Evolutionary conservation across 2,113 vertebrate genomes (phyloP), one percentile per base, ranked within the genome.

Genomic region (Speoplatyrhinus poulsoni): DNA sequence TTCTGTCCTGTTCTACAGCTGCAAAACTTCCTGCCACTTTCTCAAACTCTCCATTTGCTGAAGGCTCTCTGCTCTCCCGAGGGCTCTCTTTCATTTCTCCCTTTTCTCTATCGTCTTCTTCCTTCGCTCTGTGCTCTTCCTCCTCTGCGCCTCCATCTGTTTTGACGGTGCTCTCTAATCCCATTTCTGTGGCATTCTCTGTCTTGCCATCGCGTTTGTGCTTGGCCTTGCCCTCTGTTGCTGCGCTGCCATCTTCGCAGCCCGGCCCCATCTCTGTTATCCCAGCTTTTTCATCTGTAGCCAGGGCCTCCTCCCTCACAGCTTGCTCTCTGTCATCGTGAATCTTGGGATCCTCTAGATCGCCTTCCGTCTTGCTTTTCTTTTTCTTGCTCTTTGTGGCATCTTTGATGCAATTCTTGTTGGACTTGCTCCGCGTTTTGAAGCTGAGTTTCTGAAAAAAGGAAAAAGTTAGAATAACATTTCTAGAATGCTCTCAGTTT

Each of bases 401-500:
- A 8, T 92, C 90, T 84, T 93, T 93, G 67, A 90, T 73, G 52
- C 84, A 88, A 85, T 89, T 92, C 83, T 94, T 94, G 87, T 80
- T 90, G 62, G 90, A 88, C 82, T 92, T 94, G 81, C 84, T 83
- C 36, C 91, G 69, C 26, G 91, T 60, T 83, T 91, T 92, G 87
- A 94, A 94, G 88, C 91, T 92, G 75, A 92, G 81, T 87, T 91
- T 94, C 93, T 93, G 87, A 67, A 82, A 93, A 82, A 59, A 88
- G 74, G 47, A 3, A 36, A 36, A 57, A 65, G 72, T 85, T 49
- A 67, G n/a, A 60, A 70, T 12, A 69, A 68, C 12, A 47, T 17
- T 62, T 84, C 65, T 80, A 41, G 36, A 41, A 41, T 41, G 36
- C 36, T 41, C 36, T 41, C 36, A 41, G 7, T 41, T 41, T 41